Conservation (phyloP, 2,113 vertebrate species). For the Xiphophorus hellerii region DNA sequence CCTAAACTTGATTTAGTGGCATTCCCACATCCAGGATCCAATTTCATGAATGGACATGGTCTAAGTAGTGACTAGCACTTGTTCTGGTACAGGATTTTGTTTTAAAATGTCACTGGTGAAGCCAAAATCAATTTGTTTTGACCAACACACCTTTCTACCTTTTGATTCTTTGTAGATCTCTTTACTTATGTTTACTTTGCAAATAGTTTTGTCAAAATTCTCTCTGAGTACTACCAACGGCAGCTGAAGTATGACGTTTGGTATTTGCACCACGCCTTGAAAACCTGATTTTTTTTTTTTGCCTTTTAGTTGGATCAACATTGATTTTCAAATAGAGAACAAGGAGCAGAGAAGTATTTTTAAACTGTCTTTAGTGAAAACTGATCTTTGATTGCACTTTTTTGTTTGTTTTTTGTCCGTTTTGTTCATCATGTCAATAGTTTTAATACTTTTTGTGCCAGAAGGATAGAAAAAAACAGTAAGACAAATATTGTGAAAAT, state of each 20-base stretch:
- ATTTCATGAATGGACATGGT: not conserved
- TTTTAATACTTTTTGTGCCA: not conserved
- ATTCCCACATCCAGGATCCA: not conserved
- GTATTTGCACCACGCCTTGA: not conserved
- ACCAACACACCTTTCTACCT: not conserved
- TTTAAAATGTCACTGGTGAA: not conserved
- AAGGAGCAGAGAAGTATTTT: too few species aligned
- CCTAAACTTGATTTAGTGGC: not conserved
- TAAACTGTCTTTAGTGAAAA: too few species aligned
- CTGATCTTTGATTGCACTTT: too few species aligned
- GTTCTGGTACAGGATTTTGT: not conserved
- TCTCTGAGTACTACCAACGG: not conserved
- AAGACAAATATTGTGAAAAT: not conserved
- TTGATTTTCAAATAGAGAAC: too few species aligned
- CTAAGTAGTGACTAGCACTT: not conserved
- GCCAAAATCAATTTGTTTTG: not conserved
- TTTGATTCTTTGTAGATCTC: not conserved
- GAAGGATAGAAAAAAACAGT: not conserved
- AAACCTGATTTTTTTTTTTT: not conserved
- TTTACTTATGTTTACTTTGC: too few species aligned
- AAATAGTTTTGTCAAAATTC: not conserved
- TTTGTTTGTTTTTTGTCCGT: not conserved
- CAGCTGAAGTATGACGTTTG: not conserved
- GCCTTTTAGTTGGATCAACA: not conserved
- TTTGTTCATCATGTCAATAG: not conserved